A percentile compares a stretch with the other conserved stretches of the same genome.
Evolutionary conservation across 2,797 vertebrate genomes (phyloP).

Genomic region (Myiotriccus ornatus): DNA sequence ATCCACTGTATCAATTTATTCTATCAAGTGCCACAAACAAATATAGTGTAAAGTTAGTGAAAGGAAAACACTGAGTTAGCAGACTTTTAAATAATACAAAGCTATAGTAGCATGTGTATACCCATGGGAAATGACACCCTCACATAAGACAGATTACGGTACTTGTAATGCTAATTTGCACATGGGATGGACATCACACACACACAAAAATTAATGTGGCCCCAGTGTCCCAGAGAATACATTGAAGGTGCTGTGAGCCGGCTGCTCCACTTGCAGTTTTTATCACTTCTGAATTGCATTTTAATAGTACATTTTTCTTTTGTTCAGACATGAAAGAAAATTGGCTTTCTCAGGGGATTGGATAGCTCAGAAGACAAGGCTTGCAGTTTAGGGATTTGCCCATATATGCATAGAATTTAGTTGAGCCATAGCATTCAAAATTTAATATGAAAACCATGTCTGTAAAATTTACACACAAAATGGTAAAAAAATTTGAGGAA

Average conservation of each 20-base stretch:
- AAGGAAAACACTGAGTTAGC: slow-evolving; percentile 57
- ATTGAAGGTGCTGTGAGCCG: slow-evolving; percentile 77
- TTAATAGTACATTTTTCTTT: slow-evolving; percentile 88
- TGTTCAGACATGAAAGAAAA: slow-evolving; percentile 83
- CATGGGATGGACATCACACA: slow-evolving; percentile 81
- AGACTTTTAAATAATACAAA: slow-evolving; percentile 76
- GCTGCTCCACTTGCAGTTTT: slow-evolving; percentile 82
- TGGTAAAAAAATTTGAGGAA: neutral
- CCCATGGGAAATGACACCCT: slow-evolving; percentile 77
- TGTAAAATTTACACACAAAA: neutral
- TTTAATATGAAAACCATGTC: neutral
- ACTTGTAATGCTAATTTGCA: slow-evolving; percentile 84
- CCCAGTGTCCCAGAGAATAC: slow-evolving; percentile 82
- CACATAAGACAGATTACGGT: slow-evolving; percentile 83
- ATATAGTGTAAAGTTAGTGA: slow-evolving; percentile 26
- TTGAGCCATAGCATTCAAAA: slow-evolving; percentile 28
- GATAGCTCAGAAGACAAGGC: slow-evolving; percentile 74
- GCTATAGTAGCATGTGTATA: slow-evolving; percentile 72
- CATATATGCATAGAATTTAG: slow-evolving; percentile 45
- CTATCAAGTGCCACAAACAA: neutral
- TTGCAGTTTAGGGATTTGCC: slow-evolving; percentile 63
- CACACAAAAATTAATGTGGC: slow-evolving; percentile 83
- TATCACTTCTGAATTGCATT: slow-evolving; percentile 86
- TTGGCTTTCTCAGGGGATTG: slow-evolving; percentile 80
- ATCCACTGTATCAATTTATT: neutral